Conservation (phyloP, 2,113 vertebrate species). For the Eulemur rufifrons region DNA sequence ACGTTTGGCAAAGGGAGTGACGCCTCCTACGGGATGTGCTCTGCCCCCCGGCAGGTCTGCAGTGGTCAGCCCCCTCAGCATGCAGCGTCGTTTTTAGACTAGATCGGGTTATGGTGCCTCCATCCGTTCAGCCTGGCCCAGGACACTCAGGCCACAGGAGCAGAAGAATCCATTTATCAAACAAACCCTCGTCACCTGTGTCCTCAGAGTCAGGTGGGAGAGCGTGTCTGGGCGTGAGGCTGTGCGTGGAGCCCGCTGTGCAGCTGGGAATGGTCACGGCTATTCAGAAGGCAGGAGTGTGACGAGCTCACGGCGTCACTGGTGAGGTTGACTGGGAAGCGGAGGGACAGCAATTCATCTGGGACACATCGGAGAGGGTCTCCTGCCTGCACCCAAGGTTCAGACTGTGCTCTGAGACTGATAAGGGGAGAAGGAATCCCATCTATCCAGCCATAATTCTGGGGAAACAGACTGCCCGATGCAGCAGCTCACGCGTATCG, state of each 20-base stretch:
- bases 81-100: background rate
- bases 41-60: background rate
- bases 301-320: background rate
- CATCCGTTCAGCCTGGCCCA: too few relatives aligned
- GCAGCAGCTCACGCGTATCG: too few relatives aligned
- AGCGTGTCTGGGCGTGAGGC: background rate
- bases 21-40: background rate
- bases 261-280: rapidly evolving
- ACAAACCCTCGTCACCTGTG: background rate
- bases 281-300: background rate
- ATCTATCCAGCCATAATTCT: too few relatives aligned
- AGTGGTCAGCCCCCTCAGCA: background rate
- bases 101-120: background rate
- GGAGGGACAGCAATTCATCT: background rate
- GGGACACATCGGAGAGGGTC: background rate
- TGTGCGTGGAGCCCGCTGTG: rapidly evolving
- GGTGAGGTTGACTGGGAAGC: background rate
- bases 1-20: background rate
- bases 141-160: background rate
- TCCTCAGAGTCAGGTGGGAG: background rate
- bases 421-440: background rate
- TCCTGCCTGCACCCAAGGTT: background rate
- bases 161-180: background rate
- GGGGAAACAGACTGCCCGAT: background rate
- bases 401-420: background rate